These are phyloP conservation scores for Amphimallon solstitiale DNA, from an alignment of 2,888 invertebrate species.

Conservation along the genomic window DNA sequence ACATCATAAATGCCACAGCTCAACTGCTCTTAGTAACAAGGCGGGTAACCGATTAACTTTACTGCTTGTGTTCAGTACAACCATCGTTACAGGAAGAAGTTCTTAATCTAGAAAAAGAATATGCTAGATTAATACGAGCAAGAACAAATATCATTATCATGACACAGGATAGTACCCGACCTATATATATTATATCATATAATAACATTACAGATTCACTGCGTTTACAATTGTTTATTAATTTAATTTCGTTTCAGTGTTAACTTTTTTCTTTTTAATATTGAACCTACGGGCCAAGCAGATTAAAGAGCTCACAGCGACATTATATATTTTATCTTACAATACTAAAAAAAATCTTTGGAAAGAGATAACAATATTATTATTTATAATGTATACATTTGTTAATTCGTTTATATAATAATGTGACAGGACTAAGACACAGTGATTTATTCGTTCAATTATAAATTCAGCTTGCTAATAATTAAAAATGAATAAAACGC, in stretches of 20 bases:
- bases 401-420: conserved; percentile 61
- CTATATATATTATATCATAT: conserved; percentile 31
- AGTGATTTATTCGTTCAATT: conserved; percentile 62
- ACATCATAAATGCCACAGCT: conserved; percentile 61
- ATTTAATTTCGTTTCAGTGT: conserved; percentile 14
- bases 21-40: conserved; percentile 57
- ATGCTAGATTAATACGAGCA: conserved; percentile 42
- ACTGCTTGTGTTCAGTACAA: conserved; percentile 54
- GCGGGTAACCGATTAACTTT: conserved; percentile 56
- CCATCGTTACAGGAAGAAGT: conserved; percentile 53
- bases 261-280: conserved; percentile 30
- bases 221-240: conserved; percentile 33
- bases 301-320: conserved; percentile 58
- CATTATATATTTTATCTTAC: conserved; percentile 54
- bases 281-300: conserved; percentile 55
- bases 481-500: conserved; percentile 20
- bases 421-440: conserved; percentile 66
- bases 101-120: conserved; percentile 50
- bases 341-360: conserved; percentile 63
- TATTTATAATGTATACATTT: conserved; percentile 63
- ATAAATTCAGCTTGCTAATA: conserved; percentile 36
- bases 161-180: conserved; percentile 38
- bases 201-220: conserved; percentile 16
- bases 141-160: conserved; percentile 32
- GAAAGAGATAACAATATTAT: conserved; percentile 64